Base-by-base conservation (phyloP, 2,797 vertebrate species). In the Pelobates cultripes region DNA sequence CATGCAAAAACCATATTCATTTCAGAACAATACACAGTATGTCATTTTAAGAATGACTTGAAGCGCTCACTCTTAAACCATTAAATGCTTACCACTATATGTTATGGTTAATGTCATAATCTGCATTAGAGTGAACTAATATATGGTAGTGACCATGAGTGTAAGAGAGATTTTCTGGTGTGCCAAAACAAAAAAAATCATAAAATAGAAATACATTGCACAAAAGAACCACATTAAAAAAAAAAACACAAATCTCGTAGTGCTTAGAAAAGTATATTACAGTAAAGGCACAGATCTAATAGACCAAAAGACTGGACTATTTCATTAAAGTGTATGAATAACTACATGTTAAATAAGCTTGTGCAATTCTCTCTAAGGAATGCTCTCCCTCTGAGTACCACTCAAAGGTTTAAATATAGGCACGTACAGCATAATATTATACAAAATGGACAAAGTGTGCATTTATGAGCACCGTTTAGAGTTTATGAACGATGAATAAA, bases 221-320 rank as follows among this genome's bases (percentile, higher is more conserved):
- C 69, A 64, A 64, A 47, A 73, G 73, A 42, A 68, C 28, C n/a
- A 51, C 7, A 71, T 28, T 1, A 28, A 28, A 28, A 28, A 28
- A 28, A 28, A 28, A 28, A 28, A 28, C 28, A 28, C 28, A 28
- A 28, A 28, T 28, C 28, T 28, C 28, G 71, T 17, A 15, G 64
- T 51, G 13, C 17, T 75, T 79, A 75, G 40, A 75, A 84, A 84
- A 80, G 64, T 79, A 42, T 43, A 45, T 53, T 76, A 67, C 73
- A 76, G 68, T 95, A 92, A 98, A 99, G 97, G 97, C 97, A 99
- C 97, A 89, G 91, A 89, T 91, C 92, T 84, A 91, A 91, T 90
- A 90, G 87, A 89, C 92, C 92, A 91, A 90, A 89, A 86, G 88
- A 92, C 89, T 71, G 9, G 13, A 71, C 41, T 51, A 83, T 57